A percentile compares a stretch with the other conserved stretches of the same genome.
These are phyloP conservation scores for Procavia capensis DNA, from an alignment of 2,113 vertebrate genomes.

Conservation along the genomic window DNA sequence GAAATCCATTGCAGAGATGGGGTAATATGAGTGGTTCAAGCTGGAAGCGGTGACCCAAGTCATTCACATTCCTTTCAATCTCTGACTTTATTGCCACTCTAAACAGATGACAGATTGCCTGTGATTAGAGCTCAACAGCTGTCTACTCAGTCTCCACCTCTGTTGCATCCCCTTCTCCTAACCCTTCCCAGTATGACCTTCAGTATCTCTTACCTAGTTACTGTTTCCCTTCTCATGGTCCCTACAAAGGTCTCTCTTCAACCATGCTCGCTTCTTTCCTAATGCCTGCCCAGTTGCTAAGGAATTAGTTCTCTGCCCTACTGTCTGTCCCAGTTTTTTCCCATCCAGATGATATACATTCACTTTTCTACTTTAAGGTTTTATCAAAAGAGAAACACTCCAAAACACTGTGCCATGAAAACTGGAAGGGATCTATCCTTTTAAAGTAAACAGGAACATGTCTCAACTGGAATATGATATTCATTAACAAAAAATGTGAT, in stretches of 20 bases:
- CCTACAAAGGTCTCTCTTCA: background rate
- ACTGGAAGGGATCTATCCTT: background rate
- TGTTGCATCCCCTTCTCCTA: fast-evolving
- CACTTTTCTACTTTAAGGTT: background rate
- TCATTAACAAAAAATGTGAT: background rate
- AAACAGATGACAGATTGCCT: slow-evolving; percentile 66
- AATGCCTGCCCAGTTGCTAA: background rate
- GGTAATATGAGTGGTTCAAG: background rate
- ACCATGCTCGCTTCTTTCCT: background rate
- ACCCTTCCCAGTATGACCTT: background rate
- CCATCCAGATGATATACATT: background rate
- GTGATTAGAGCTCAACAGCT: slow-evolving; percentile 37
- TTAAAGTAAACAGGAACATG: background rate
- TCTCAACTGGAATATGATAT: background rate
- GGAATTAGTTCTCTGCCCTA: background rate
- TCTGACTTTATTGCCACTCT: background rate
- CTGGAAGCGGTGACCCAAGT: slow-evolving; percentile 52
- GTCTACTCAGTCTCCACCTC: background rate
- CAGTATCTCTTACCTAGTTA: background rate
- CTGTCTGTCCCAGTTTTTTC: background rate
- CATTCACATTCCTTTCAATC: background rate
- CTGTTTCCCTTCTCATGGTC: background rate
- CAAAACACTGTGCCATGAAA: background rate
- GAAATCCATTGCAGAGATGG: background rate
- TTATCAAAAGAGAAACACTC: background rate